Base-by-base conservation (phyloP, 2,797 vertebrate species). In the Schizopygopsis pylzovi region DNA sequence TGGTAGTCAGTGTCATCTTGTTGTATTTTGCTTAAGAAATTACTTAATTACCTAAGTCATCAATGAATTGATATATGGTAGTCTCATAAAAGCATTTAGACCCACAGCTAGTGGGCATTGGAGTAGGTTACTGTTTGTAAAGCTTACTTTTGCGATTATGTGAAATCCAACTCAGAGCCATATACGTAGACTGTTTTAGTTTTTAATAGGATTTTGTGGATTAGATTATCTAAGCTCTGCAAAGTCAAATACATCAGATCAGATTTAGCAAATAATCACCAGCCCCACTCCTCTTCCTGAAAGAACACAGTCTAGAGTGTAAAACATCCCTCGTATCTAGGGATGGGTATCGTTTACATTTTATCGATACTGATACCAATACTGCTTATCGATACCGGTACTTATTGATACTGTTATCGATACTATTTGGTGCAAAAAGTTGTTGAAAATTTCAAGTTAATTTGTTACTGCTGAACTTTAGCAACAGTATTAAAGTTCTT, bases 191-290 rank as follows among this genome's bases (percentile, higher is more conserved):
- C 84, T 73, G 84, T 73, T 85, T 81, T 47, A 65, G 67, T 49
- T 80, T 85, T 63, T 81, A 85, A 85, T 75, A 85, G 84, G 84
- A 81, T 85, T 85, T 80, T 75, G 45, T 73, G 70, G 84, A 81
- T 85, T 85, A 81, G 75, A 75, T 73, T 41, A 65, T 63, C 28
- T 43, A 75, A 85, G 45, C 45, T 18, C 28, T 63, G 76, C 77
- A 72, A 80, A 79, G 84, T 85, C 68, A 81, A 85, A 81, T 73
- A 81, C 84, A 85, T 81, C 56, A 85, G 56, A 85, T 85, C 45
- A 85, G 78, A 75, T 81, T 73, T 49, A 63, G 52, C 28, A 52
- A 73, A 59, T 85, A 59, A 33, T 56, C 75, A 85, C 20, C 77
- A 25, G 77, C 41, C 41, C 22, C 67, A 37, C 54, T 49, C 43